Conservation (phyloP, 2,797 vertebrate genomes). For the Fratercula arctica region DNA sequence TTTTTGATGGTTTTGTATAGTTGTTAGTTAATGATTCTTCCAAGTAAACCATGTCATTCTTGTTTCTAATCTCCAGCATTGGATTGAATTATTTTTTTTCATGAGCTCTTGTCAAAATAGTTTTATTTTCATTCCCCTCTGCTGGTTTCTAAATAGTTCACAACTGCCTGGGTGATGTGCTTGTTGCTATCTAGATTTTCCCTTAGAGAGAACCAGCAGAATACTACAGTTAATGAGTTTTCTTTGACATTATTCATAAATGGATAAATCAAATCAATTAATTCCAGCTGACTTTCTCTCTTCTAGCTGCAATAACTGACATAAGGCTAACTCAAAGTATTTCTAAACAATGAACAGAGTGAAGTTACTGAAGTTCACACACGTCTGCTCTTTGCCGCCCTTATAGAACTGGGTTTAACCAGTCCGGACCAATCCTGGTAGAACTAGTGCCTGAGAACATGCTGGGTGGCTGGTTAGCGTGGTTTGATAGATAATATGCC, state of each 20-base stretch:
- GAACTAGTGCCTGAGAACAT: not conserved
- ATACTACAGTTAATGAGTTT: not conserved
- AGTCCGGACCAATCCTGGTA: not conserved
- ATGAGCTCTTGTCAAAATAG: not conserved
- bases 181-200: not conserved
- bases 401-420: not conserved
- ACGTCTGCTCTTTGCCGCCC: not conserved
- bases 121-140: not conserved
- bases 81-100: not conserved
- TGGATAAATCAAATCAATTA: not conserved
- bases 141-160: not conserved
- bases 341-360: not conserved
- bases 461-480: not conserved
- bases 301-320: not conserved
- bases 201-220: not conserved
- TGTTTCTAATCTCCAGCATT: not conserved
- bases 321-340: not conserved
- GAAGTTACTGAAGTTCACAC: not conserved
- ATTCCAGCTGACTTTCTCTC: constrained; percentile 3
- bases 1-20: not conserved
- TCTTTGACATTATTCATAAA: constrained; percentile 12
- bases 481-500: not conserved
- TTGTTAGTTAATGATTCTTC: not conserved
- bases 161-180: not conserved
- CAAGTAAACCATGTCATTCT: not conserved